Base-by-base conservation (phyloP, 2,797 vertebrate genomes). In the Sebastiscus tertius region DNA sequence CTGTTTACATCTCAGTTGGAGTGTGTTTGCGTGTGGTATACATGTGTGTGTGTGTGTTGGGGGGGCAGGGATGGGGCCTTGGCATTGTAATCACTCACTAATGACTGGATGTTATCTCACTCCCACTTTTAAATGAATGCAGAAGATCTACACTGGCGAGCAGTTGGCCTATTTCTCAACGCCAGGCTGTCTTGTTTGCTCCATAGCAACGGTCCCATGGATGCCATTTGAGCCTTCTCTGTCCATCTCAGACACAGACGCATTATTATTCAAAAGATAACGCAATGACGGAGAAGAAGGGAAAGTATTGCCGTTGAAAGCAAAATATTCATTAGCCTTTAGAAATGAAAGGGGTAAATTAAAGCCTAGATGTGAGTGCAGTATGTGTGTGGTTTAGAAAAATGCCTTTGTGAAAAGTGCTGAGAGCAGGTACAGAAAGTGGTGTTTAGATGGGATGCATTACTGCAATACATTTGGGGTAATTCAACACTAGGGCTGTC, bases 61-160 rank as follows among this genome's bases (percentile, higher is more conserved):
- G 80, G 84, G 77, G 79, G 85, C 59, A 83, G 87, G 82, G 88
- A 84, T 83, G 75, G 70, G 83, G 86, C 62, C 81, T 86, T 89
- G 91, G 92, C 90, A 91, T 93, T 94, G 92, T 94, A 94, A 94
- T 91, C 90, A 85, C 86, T 93, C 84, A 91, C 89, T 94, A 94
- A 94, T 94, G 92, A 93, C 92, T 93, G 85, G 90, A 93, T 94
- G 89, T 93, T 95, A 93, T 94, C 94, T 89, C 85, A 84, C 85
- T 91, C 91, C 88, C 86, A 92, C 93, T 91, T 90, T 88, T 91
- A 93, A 93, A 93, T 87, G 83, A 92, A 92, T 88, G 88, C 87
- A 93, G 76, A 82, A 87, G 88, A 94, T 89, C 80, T 75, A 58
- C 87, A 56, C 80, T 54, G 84, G 77, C 73, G 65, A 91, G 83